phyloP scores from a whole-genome alignment of 2,113 vertebrate genomes.

The Chaetodon trifascialis region DNA sequence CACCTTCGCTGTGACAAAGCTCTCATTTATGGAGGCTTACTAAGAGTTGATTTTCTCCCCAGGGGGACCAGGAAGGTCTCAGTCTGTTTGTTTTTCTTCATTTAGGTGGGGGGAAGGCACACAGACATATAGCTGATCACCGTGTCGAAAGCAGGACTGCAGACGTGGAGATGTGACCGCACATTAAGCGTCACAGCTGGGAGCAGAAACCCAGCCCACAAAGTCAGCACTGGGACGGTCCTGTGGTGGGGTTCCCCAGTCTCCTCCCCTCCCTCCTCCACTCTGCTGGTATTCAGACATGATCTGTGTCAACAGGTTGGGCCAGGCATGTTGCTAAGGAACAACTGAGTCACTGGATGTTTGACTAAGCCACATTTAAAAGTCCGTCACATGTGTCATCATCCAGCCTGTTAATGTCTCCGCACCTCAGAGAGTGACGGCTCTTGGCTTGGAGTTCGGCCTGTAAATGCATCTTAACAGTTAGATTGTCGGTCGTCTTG shows the following conservation, averaged over 20 bases:
- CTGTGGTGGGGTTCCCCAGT: slow-evolving; percentile 38
- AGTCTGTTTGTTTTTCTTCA: slow-evolving; percentile 49
- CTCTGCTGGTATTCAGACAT: slow-evolving; percentile 48
- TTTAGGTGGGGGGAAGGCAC: slow-evolving; percentile 6
- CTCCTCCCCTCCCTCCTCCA: slow-evolving; percentile 3
- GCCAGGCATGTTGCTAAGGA: slow-evolving; percentile 74
- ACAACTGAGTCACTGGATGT: slow-evolving; percentile 76
- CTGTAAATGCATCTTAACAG: background rate
- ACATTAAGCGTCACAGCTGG: background rate
- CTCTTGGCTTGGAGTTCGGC: background rate
- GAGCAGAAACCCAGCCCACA: slow-evolving; percentile 32
- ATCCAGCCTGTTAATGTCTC: background rate
- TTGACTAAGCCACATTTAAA: slow-evolving; percentile 48
- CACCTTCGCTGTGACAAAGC: slow-evolving; percentile 59
- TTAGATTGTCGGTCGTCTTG: background rate
- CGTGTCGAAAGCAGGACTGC: slow-evolving; percentile 17
- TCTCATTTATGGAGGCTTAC: slow-evolving; percentile 51
- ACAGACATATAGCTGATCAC: slow-evolving; percentile 16
- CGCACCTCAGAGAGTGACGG: background rate
- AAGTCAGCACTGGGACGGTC: slow-evolving; percentile 21
- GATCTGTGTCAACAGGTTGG: slow-evolving; percentile 49
- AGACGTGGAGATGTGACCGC: background rate
- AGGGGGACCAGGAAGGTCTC: slow-evolving; percentile 13
- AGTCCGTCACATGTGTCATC: slow-evolving; percentile 24
- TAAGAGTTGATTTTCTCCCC: slow-evolving; percentile 19